Conservation (phyloP, 2,888 invertebrate species). For the Temnothorax rugatulus region DNA sequence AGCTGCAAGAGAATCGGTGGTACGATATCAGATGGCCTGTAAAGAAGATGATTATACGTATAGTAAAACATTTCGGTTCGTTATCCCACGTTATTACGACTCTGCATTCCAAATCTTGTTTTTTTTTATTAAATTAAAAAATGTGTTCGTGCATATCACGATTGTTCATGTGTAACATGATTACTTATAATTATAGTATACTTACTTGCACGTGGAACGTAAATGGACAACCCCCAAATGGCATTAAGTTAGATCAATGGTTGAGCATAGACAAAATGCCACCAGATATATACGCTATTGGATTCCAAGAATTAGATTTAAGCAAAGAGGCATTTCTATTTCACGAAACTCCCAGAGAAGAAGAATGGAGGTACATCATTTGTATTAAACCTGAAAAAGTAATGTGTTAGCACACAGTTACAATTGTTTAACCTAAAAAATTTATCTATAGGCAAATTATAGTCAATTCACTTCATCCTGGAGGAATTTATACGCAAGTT, state of each 20-base stretch:
- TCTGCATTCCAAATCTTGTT: not conserved
- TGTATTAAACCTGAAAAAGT: not conserved
- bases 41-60: conserved; percentile 93
- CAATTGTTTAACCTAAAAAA: conserved; percentile 1
- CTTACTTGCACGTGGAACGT: conserved; percentile 99
- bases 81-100: conserved; percentile 1
- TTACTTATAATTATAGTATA: conserved; percentile 87
- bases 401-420: not conserved
- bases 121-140: conserved; percentile 24
- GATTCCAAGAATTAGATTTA: conserved; percentile 98
- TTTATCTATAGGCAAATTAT: conserved; percentile 90
- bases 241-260: conserved; percentile 92
- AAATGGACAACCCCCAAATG: conserved; percentile 95
- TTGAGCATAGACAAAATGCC: conserved; percentile 92
- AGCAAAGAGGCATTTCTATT: conserved; percentile 98
- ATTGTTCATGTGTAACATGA: conserved; percentile 6
- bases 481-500: conserved; percentile 93
- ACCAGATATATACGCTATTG: conserved; percentile 98
- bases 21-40: conserved; percentile 92
- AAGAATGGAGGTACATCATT: conserved; percentile 93
- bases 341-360: conserved; percentile 96
- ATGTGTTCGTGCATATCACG: not conserved
- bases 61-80: conserved; percentile 90
- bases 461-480: conserved; percentile 91
- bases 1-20: conserved; percentile 91